Evolutionary conservation across 2,888 invertebrate species (phyloP).

Genomic region (Capitulum mitella): DNA sequence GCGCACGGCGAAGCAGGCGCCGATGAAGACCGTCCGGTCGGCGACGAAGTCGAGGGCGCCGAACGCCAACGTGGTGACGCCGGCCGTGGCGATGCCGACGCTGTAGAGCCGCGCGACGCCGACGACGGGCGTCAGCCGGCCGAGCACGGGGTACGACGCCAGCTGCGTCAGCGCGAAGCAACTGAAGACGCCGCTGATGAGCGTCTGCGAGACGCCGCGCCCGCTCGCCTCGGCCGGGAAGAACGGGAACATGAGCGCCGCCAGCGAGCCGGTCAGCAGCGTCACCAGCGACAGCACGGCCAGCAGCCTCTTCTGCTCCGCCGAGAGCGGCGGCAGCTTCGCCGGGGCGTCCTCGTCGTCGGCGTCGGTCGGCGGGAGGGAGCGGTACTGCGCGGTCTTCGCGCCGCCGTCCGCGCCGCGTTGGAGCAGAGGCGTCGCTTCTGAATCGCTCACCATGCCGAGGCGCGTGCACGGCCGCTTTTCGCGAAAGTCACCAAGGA

Average conservation of each 20-base stretch:
- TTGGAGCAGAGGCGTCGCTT: too few species aligned
- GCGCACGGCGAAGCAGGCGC: not conserved
- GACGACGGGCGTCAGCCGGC: not conserved
- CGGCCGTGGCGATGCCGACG: not conserved
- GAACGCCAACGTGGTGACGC: not conserved
- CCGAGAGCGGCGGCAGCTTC: not conserved
- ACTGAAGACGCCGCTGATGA: slow-evolving; percentile 9
- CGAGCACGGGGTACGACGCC: not conserved
- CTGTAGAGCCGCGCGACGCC: not conserved
- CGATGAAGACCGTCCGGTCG: not conserved
- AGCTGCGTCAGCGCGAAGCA: slow-evolving; percentile 3
- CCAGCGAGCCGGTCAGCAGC: not conserved
- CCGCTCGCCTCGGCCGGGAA: not conserved
- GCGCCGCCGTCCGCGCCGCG: too few species aligned
- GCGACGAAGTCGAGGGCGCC: not conserved
- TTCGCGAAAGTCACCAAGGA: too few species aligned
- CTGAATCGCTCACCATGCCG: too few species aligned
- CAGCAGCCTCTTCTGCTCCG: not conserved
- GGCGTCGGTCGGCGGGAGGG: too few species aligned
- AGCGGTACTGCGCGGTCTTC: too few species aligned
- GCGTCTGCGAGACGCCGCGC: not conserved
- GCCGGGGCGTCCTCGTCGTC: too few species aligned
- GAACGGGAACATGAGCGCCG: not conserved
- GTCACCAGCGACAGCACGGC: not conserved
- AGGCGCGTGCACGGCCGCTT: too few species aligned